Base-by-base conservation (phyloP, 2,113 vertebrate species). In the Condylura cristata region DNA sequence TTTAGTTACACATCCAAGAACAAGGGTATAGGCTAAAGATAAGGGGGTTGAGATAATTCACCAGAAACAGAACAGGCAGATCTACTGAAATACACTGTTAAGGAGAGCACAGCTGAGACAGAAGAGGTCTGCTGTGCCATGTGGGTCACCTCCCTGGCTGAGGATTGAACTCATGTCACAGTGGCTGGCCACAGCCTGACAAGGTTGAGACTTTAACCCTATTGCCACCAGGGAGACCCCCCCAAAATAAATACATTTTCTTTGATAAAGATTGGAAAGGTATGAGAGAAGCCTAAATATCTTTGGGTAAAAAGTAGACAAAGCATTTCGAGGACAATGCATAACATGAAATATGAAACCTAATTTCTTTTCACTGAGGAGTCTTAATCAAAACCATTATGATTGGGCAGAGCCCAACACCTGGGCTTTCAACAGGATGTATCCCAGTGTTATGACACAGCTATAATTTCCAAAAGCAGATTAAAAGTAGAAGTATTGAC, bases 401-500 rank as follows among this genome's bases (percentile, higher is more conserved):
- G 5, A 8, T n/a, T 90, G 53, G 32, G 83, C 90, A 91, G 22
- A 66, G 14, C 10, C 78, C 24, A 56, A 5, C 1, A 2, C 7
- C 3, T 13, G 86, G 28, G 11, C 3, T 91, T 97, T 80, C 96
- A 94, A 89, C 10, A 87, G 0, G 56, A 76, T 22, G 66, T 53
- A 8, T 51, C 79, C 94, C 97, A 94, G 63, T 81, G 84, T 91
- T 93, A 87, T 91, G 82, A 91, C 82, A 92, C 89, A 75, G 65
- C 65, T 96, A 86, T 84, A 88, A 90, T 85, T 92, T 97, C 85
- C 95, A 95, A 97, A 95, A 95, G 89, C 96, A 97, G 56, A 97
- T 97, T 89, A 97, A 91, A 98, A 96, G 86, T 48, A 48, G 13
- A 48, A 48, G 2, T 51, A n/a, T n/a, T n/a, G n/a, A n/a, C n/a